phyloP scores from a whole-genome alignment of 2,113 vertebrate genomes.

The Actenoides hombroni region DNA sequence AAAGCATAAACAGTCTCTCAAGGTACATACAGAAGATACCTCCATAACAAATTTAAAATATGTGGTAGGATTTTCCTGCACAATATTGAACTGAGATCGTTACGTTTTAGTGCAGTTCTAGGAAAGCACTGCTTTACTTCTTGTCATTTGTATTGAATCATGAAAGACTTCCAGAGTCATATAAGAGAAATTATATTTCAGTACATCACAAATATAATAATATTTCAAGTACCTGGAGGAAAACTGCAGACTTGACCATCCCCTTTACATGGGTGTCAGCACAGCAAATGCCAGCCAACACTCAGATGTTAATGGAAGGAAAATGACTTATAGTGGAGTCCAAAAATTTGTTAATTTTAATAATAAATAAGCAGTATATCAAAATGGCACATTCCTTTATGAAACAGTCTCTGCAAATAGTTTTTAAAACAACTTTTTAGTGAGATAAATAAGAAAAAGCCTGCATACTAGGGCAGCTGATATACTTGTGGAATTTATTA shows the following conservation, averaged over 20 bases:
- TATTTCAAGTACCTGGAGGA: background rate
- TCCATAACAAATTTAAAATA: background rate
- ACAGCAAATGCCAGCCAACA: background rate
- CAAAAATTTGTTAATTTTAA: background rate
- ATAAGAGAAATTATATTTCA: background rate
- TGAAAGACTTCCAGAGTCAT: background rate
- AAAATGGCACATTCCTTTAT: slow-evolving; percentile 33
- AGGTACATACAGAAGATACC: background rate
- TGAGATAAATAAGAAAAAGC: slow-evolving; percentile 65
- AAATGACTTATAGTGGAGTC: background rate
- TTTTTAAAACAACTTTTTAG: slow-evolving; percentile 55
- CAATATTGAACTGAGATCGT: background rate
- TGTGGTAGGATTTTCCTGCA: background rate
- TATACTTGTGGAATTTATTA: slow-evolving; percentile 79
- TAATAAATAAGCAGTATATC: slow-evolving; percentile 6
- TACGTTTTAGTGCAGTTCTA: background rate
- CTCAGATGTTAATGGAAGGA: rapidly evolving
- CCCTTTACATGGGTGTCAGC: background rate
- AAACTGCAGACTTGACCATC: background rate
- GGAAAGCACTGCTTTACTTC: background rate
- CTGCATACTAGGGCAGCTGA: slow-evolving; percentile 63
- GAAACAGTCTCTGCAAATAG: slow-evolving; percentile 2
- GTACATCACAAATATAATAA: background rate
- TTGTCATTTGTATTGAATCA: background rate
- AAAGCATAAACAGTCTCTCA: background rate